Conservation (phyloP, 2,888 invertebrate species). For the Parnassius orleans region DNA sequence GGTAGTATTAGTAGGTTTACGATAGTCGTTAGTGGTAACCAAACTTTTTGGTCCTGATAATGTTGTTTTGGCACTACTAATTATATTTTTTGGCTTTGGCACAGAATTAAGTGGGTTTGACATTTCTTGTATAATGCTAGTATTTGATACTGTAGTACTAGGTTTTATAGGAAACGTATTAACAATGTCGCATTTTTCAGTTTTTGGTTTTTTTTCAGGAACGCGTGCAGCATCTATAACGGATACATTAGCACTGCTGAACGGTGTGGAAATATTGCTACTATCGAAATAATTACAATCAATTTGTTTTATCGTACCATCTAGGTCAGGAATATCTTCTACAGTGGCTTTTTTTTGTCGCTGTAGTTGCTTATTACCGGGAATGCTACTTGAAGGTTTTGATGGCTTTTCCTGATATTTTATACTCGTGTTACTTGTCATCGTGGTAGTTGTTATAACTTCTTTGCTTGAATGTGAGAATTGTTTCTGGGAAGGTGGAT, state of each 20-base stretch:
- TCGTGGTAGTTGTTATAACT: neutral
- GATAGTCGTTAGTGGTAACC: slow-evolving; percentile 10
- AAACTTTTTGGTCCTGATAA: neutral
- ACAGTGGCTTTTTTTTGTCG: slow-evolving; percentile 46
- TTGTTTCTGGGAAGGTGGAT: slow-evolving; percentile 1
- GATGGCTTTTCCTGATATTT: slow-evolving; percentile 12
- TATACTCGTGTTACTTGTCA: neutral
- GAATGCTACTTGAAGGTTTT: slow-evolving; percentile 11
- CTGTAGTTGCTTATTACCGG: slow-evolving; percentile 44
- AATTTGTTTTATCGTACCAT: slow-evolving; percentile 32
- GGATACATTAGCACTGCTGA: slow-evolving; percentile 2
- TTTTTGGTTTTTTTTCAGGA: slow-evolving; percentile 3
- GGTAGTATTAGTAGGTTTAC: slow-evolving; percentile 21
- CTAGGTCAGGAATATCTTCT: slow-evolving; percentile 36
- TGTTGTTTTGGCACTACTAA: slow-evolving; percentile 24
- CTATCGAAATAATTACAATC: neutral
- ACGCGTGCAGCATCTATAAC: neutral
- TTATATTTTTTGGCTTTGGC: slow-evolving; percentile 12
- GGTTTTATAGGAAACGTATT: slow-evolving; percentile 11
- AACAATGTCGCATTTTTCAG: neutral
- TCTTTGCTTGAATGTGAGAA: slow-evolving; percentile 19
- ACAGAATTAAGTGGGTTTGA: slow-evolving; percentile 1
- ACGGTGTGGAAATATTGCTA: neutral
- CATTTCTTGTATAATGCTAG: neutral
- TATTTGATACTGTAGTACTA: neutral